These are phyloP conservation scores for Hyposmocoma kahamanoa DNA, from an alignment of 1,140 invertebrate genomes.

Conservation along the genomic window DNA sequence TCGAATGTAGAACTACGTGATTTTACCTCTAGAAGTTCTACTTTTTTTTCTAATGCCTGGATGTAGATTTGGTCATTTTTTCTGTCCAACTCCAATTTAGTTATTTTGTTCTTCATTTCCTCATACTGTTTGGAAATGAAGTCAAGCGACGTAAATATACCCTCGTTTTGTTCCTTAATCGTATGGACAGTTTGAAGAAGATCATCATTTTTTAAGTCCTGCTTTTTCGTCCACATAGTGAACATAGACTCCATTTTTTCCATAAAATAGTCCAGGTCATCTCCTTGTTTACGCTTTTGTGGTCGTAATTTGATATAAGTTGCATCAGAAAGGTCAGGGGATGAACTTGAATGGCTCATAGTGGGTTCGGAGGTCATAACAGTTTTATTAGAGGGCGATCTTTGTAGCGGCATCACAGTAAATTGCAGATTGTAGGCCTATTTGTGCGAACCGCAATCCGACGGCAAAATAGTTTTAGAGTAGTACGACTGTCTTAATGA, in stretches of 20 bases:
- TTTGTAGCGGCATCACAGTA: background rate
- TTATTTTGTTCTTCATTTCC: background rate
- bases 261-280: background rate
- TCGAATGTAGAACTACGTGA: background rate
- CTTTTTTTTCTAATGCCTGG: background rate
- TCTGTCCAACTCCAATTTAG: background rate
- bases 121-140: background rate
- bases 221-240: background rate
- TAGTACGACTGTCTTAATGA: background rate
- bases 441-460: background rate
- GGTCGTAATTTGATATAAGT: background rate
- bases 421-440: background rate
- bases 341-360: background rate
- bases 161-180: background rate
- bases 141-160: background rate
- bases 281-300: background rate
- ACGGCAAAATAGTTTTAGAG: background rate
- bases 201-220: background rate
- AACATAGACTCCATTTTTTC: background rate
- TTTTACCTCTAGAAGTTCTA: background rate
- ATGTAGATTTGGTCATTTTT: background rate
- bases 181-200: background rate
- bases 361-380: background rate
- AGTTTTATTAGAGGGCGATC: background rate
- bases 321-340: background rate